Base-by-base conservation (phyloP, 2,888 invertebrate species). In the Osmoderma eremita region DNA sequence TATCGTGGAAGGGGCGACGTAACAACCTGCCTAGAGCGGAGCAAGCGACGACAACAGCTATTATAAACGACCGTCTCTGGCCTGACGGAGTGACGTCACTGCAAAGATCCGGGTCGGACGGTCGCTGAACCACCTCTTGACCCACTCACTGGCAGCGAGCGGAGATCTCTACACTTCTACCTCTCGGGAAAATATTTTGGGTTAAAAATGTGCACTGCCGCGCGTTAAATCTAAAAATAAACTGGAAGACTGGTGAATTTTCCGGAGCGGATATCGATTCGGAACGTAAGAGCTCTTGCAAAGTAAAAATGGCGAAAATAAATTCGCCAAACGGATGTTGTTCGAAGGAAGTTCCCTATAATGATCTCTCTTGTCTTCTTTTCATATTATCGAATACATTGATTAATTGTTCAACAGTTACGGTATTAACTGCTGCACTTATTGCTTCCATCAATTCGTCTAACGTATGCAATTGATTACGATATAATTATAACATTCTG, bases 41-140 rank as follows among this genome's bases (percentile, higher is more conserved):
- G 13, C 50, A 39, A 22, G 56, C 24, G 24, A 61, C 30, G 45
- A 15, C 42, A 61, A 17, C 45, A 61, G 45, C 45, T 53, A 38
- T 61, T 61, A 61, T 48, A 61, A 45, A 61, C 58, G 54, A 62
- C 49, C 41, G 58, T 39, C 65, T 56, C 54, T 72, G 72, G 69
- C 72, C 74, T 73, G 45, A 18, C 24, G 10, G 30, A 72, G 74
- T 74, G 74, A 75, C 74, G 75, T 75, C 70, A 74, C 61, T 65
- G 48, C 70, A 69, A 67, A 73, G 74, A 76, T 75, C 75, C 73
- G 73, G 74, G 75, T 74, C 73, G 72, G 67, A 70, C 75, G 75
- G 75, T 76, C 75, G 76, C 70, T 75, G 75, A 76, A 72, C 74
- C 72, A 69, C 65, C 69, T 64, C 69, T 68, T 73, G 71, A 73